Conservation (phyloP, 2,888 invertebrate genomes). For the Protophormia terraenovae region DNA sequence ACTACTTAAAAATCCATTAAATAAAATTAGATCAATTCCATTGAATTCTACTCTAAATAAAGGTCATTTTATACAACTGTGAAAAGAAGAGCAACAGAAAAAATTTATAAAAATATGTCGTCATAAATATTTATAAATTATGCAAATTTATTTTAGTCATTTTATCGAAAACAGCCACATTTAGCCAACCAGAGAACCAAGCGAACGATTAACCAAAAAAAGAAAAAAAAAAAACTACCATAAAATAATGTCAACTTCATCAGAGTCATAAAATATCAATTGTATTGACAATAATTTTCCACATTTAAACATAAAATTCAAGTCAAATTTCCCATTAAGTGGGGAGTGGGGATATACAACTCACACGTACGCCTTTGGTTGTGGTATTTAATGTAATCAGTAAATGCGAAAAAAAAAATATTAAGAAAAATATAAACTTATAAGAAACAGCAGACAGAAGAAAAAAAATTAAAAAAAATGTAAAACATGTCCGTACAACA, state of each 20-base stretch:
- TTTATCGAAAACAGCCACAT: conserved; percentile 13
- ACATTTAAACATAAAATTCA: conserved; percentile 76
- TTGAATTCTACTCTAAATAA: not conserved
- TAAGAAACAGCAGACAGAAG: conserved; percentile 25
- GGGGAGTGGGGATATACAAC: conserved; percentile 43
- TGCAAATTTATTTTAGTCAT: conserved; percentile 58
- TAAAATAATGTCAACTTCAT: conserved; percentile 75
- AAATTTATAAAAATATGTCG: conserved; percentile 39
- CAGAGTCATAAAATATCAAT: conserved; percentile 77
- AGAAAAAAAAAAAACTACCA: too few species aligned
- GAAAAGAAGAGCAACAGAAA: not conserved
- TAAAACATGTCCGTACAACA: conserved; percentile 54
- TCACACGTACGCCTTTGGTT: conserved; percentile 4
- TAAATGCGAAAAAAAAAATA: not conserved
- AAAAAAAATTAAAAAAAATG: conserved; percentile 51
- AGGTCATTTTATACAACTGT: conserved; percentile 37
- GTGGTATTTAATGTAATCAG: conserved; percentile 43
- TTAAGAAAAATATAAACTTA: not conserved
- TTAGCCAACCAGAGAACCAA: conserved; percentile 21
- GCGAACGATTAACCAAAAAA: conserved; percentile 32
- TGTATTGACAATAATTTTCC: conserved; percentile 77
- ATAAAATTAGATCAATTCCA: conserved; percentile 29
- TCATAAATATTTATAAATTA: conserved; percentile 61
- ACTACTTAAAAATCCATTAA: not conserved
- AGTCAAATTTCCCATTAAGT: conserved; percentile 61